Evolutionary conservation across 2,888 invertebrate genomes (phyloP).

Genomic region (Pseudococcus viburni): DNA sequence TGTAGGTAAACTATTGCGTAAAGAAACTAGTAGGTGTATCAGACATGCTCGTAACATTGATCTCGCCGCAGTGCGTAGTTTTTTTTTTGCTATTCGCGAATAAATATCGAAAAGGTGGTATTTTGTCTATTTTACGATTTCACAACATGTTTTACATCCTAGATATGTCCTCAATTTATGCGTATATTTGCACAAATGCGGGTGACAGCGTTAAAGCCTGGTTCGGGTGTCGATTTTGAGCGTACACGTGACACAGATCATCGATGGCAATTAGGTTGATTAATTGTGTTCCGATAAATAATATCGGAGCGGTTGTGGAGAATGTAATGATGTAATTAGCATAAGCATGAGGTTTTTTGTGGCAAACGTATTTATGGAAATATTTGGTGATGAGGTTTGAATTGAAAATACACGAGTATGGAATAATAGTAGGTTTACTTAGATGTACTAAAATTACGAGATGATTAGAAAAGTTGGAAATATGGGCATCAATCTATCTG

Average conservation of each 20-base stretch:
- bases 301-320: neutral
- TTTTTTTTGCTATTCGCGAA: neutral
- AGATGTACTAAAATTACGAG: too few species aligned
- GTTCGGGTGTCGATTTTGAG: neutral
- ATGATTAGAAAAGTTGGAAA: too few species aligned
- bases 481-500: too few species aligned
- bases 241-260: neutral
- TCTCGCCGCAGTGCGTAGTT: neutral
- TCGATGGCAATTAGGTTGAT: neutral
- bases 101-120: neutral
- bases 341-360: neutral
- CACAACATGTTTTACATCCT: slow-evolving; percentile 23
- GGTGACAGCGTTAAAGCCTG: neutral
- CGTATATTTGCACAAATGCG: slow-evolving; percentile 36
- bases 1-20: neutral
- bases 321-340: neutral
- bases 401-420: too few species aligned
- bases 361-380: too few species aligned
- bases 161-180: slow-evolving; percentile 13
- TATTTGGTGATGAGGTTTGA: too few species aligned
- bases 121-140: neutral
- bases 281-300: neutral
- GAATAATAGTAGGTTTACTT: too few species aligned
- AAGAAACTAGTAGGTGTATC: neutral
- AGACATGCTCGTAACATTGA: neutral